Evolutionary conservation across 2,888 invertebrate species (phyloP).

Genomic region (Tuberolachnus salignus): DNA sequence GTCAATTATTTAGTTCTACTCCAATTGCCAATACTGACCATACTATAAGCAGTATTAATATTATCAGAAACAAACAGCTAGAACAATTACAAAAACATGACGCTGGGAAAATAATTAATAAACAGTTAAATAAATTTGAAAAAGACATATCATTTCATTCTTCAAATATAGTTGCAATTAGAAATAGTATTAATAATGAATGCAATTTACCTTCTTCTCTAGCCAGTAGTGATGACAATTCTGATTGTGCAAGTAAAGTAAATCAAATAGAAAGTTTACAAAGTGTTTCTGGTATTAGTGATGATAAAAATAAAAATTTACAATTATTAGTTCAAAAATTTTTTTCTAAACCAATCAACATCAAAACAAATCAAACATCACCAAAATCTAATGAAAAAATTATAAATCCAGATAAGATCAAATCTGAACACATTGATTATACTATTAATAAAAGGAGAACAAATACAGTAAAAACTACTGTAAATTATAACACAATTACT

Average conservation of each 20-base stretch:
- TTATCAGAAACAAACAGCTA: constrained; percentile 27
- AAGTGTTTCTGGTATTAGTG: constrained; percentile 10
- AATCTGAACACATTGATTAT: background rate
- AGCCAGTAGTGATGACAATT: background rate
- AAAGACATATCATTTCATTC: background rate
- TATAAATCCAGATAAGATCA: background rate
- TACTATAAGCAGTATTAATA: constrained; percentile 10
- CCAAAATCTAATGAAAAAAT: background rate
- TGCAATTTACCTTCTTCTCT: background rate
- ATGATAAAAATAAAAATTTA: background rate
- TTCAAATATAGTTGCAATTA: background rate
- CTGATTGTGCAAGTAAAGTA: background rate
- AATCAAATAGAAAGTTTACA: background rate
- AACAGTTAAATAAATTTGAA: background rate
- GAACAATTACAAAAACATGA: constrained; percentile 34
- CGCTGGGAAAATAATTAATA: too few relatives aligned
- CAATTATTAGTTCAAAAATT: background rate
- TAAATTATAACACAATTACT: background rate
- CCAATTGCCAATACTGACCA: constrained; percentile 33
- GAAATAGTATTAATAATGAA: background rate
- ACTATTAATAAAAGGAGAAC: background rate
- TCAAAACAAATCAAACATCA: too few relatives aligned
- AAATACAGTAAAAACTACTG: background rate
- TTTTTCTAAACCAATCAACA: background rate
- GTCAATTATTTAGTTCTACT: constrained; percentile 32